phyloP scores from a whole-genome alignment of 2,888 invertebrate genomes.

The Plutella xylostella region DNA sequence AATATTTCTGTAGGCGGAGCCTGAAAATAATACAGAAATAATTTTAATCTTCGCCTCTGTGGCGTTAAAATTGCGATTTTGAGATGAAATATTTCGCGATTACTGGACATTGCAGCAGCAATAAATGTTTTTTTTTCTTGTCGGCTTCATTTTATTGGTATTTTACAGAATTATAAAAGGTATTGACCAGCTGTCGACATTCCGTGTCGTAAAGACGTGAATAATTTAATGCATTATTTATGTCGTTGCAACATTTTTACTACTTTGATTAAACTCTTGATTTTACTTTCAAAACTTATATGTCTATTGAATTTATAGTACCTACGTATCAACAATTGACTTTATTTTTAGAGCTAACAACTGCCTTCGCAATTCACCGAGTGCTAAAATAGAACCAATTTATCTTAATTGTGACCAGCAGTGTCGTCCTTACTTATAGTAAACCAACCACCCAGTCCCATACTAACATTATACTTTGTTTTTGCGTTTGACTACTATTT shows the following conservation, averaged over 20 bases:
- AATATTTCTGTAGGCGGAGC: neutral
- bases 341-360: conserved; percentile 12
- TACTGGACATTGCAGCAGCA: too few species aligned
- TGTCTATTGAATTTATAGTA: too few species aligned
- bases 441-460: neutral
- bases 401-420: conserved; percentile 33
- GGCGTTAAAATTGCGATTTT: too few species aligned
- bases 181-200: neutral
- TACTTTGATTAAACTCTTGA: neutral
- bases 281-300: conserved; percentile 17
- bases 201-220: neutral
- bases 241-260: neutral
- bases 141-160: neutral
- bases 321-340: neutral
- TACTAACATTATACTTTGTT: neutral
- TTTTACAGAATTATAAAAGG: neutral
- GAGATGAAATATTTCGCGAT: too few species aligned
- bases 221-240: neutral
- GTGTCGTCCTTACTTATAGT: conserved; percentile 10
- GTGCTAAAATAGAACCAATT: conserved; percentile 32
- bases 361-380: conserved; percentile 20
- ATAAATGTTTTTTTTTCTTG: neutral
- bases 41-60: too few species aligned
- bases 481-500: neutral
- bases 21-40: neutral